Percentiles rank a stretch among this genome's conserved stretches.
Conservation (phyloP, 2,888 invertebrate genomes). For the Aphidius colemani region DNA sequence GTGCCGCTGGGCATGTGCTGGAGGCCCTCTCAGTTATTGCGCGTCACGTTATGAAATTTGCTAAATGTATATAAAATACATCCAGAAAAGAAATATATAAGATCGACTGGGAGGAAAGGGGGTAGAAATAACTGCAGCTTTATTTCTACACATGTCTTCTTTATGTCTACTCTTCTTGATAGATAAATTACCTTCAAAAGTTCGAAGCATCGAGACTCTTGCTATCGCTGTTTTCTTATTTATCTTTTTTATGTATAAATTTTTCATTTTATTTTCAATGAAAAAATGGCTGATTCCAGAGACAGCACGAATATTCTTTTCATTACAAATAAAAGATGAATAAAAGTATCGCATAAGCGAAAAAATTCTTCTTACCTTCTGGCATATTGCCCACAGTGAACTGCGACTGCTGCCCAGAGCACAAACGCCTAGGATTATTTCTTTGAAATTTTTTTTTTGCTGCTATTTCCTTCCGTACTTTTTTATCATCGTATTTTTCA, state of each 20-base stretch:
- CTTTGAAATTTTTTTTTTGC: background rate
- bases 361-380: constrained; percentile 14
- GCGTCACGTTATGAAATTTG: constrained; percentile 36
- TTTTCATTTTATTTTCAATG: background rate
- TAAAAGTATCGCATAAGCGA: constrained; percentile 24
- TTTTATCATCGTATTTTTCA: no score
- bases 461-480: no score
- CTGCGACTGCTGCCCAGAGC: constrained; percentile 4
- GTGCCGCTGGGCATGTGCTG: constrained; percentile 10
- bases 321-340: constrained; percentile 23
- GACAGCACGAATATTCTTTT: constrained; percentile 23
- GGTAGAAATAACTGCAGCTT: constrained; percentile 17
- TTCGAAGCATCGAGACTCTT: no score
- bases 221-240: no score
- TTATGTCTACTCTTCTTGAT: background rate
- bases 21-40: constrained; percentile 33
- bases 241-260: no score
- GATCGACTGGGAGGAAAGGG: constrained; percentile 28
- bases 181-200: no score
- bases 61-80: background rate
- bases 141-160: constrained; percentile 10
- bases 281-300: constrained; percentile 26
- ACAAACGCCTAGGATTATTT: constrained; percentile 6
- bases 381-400: constrained; percentile 9
- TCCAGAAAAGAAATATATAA: no score